A percentile compares a stretch with the other conserved stretches of the same genome.
phyloP scores from a whole-genome alignment of 2,797 vertebrate species.

The Mycteria americana region DNA sequence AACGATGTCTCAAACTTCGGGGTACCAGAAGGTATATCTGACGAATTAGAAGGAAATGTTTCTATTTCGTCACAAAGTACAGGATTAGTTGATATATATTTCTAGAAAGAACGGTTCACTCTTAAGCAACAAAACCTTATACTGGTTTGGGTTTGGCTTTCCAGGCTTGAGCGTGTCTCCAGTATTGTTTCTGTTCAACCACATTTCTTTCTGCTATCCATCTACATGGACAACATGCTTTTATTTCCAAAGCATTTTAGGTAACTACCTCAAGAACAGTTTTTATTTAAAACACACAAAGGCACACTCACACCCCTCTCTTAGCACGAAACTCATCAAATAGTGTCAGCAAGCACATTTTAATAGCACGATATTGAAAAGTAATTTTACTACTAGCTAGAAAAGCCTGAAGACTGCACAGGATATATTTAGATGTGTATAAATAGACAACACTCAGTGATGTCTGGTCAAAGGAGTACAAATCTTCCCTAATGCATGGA shows the following conservation, averaged over 20 bases:
- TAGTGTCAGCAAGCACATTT: not conserved
- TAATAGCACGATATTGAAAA: slow-evolving; percentile 8
- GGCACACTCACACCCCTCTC: not conserved
- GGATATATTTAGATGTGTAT: slow-evolving; percentile 30
- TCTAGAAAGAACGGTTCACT: not conserved
- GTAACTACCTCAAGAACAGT: not conserved
- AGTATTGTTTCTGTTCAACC: not conserved
- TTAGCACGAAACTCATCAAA: not conserved
- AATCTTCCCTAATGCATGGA: slow-evolving; percentile 39
- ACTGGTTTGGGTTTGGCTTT: not conserved
- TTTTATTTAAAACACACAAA: not conserved
- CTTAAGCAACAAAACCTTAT: not conserved
- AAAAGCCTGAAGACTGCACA: slow-evolving; percentile 36
- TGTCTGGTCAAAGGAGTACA: slow-evolving; percentile 41
- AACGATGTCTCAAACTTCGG: not conserved
- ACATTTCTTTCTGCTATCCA: not conserved
- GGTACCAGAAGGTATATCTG: not conserved
- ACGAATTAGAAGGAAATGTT: not conserved
- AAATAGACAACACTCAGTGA: slow-evolving; percentile 36
- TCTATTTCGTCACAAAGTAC: not conserved
- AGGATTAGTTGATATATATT: not conserved
- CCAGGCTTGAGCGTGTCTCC: not conserved
- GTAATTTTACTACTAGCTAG: slow-evolving; percentile 52
- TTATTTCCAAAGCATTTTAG: not conserved
- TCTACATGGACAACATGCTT: not conserved